Evolutionary conservation across 92 coral and sea anemone species (phyloP), one percentile per base, ranked within the genome.

Genomic region (Zoanthus sociatus): DNA sequence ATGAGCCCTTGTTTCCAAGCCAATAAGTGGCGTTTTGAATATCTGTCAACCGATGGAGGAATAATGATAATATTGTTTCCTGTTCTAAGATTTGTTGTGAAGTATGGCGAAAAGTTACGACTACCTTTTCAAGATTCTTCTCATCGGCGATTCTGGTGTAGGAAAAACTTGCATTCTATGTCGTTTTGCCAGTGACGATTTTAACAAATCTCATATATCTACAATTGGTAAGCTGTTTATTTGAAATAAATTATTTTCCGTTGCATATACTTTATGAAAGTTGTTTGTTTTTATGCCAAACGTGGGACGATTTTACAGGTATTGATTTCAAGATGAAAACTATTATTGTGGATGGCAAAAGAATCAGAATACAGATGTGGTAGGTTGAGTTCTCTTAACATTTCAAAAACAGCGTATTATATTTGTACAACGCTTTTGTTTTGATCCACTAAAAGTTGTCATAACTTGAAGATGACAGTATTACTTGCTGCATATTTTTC

Each of bases 301-400:
- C 48, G 61, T 89, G 51, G 42, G 42, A 58, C 79, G 51, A 46
- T 48, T 82, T 75, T 70, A 30, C 77, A 96, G 99, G 99, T 26
- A 97, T 97, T 53, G 99, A 97, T 87, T 97, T 97, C 83, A 97
- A 97, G 83, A 97, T 97, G 99, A 97, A 95, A 87, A 97, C 99
- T 58, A 86, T 97, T n/a, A 79, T 95, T 33, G 94, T 97, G 33
- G 99, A 95, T 87, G 99, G 99, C 30, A 95, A 95, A 74, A 90
- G 95, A 76, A 97, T 97, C 5, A 88, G 99, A 71, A 88, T 97
- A 26, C 99, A 97, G 76, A 97, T 97, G 99, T 97, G 99, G 99
- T 97, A 50, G 89, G 99, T 86, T 3, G 9, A 69, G 82, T 31
- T 66, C 20, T n/a, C 5, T 76, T 10, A 12, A 46, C 2, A 47